These are phyloP conservation scores for Chromis chromis DNA, from an alignment of 2,797 vertebrate genomes.

Conservation along the genomic window DNA sequence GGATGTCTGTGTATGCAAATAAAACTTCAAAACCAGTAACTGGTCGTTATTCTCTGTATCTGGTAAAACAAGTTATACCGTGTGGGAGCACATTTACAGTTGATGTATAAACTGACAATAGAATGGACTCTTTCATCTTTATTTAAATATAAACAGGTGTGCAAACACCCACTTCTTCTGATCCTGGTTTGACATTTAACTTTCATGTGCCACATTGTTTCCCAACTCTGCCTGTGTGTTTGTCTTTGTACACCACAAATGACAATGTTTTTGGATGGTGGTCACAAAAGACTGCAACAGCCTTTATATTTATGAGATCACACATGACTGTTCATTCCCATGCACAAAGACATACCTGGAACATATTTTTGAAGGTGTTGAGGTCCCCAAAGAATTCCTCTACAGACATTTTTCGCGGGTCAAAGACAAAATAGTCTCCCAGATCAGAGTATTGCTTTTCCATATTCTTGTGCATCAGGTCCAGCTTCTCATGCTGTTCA, in stretches of 20 bases:
- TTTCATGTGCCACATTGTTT: conserved; percentile 12
- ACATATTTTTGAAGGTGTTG: conserved; percentile 90
- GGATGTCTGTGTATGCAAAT: conserved; percentile 25
- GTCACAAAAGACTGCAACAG: conserved; percentile 9
- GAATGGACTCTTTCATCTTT: conserved; percentile 35
- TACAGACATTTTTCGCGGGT: conserved; percentile 85
- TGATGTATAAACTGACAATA: conserved; percentile 58
- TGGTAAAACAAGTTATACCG: conserved; percentile 55
- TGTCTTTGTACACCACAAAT: conserved; percentile 5
- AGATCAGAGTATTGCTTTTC: conserved; percentile 86
- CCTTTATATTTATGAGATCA: neutral
- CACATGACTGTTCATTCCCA: conserved; percentile 4
- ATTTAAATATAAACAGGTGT: conserved; percentile 60
- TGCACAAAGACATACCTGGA: conserved; percentile 82
- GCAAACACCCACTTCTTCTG: neutral
- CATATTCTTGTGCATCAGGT: conserved; percentile 90
- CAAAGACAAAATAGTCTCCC: conserved; percentile 87
- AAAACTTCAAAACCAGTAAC: conserved; percentile 36
- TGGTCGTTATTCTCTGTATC: conserved; percentile 31
- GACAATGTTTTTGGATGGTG: neutral
- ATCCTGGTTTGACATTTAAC: conserved; percentile 30
- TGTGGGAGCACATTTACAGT: conserved; percentile 23
- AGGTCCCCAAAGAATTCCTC: conserved; percentile 90
- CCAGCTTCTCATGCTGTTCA: conserved; percentile 88
- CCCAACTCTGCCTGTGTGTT: neutral